Base-by-base conservation (phyloP, 2,888 invertebrate species). In the Drosophila algonquin region DNA sequence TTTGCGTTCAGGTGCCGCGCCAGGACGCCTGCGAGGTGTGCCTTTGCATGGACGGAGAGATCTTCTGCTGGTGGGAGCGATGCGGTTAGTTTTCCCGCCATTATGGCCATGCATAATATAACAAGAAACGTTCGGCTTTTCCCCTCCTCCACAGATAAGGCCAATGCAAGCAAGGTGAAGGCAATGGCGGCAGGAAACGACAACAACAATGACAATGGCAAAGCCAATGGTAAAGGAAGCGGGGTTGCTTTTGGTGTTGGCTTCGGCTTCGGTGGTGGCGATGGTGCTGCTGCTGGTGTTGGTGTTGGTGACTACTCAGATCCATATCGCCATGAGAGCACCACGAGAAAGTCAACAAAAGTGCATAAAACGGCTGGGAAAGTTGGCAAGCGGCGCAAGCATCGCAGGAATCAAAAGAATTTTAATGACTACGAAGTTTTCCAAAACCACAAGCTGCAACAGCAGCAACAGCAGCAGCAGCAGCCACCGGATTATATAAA, bases 11-110 rank as follows among this genome's bases (percentile, higher is more conserved):
- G 94, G 94, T 94, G 77, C 93, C 94, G 77, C 92, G 94, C 64
- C 90, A 91, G 55, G 94, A 94, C 90, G 94, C 93, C 32, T 94
- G 94, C 87, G 94, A 94, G 89, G 94, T 94, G 78, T 94, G 94
- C 86, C 91, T 94, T 50, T 94, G 94, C 87, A 92, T 94, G 81
- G 94, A 94, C 80, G 94, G 94, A 8, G 94, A 94, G 88, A 94
- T 94, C 93, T 94, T 94, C 88, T 94, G 94, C 90, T 94, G 94
- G 94, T 94, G 94, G 94, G 94, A 94, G 89, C 94, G 94, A 87
- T 94, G 94, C 87, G 94, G 94, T 92, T 90, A 91, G 91, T 90
- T 77, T 69, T 71, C 18, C 45, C 59, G 10, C 21, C 57, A 44
- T 30, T 40, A 55, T 71, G 70, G 69, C 55, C 67, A 63, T 82